Percentiles rank a stretch among this genome's conserved stretches.
phyloP scores from a whole-genome alignment of 2,888 invertebrate species.

The Caenorhabditis panamensis region DNA sequence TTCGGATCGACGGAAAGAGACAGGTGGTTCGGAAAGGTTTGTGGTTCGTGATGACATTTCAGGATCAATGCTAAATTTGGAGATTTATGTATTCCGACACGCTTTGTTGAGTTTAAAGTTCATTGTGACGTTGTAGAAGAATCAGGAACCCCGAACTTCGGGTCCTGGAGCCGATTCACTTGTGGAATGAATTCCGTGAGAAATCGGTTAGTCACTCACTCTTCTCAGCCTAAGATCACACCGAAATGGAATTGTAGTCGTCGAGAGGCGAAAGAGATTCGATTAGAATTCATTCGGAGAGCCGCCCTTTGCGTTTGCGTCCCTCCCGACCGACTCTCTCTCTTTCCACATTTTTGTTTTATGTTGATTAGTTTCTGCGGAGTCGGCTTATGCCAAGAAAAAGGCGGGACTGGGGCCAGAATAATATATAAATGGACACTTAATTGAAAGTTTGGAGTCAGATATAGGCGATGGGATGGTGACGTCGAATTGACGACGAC shows the following conservation, averaged over 20 bases:
- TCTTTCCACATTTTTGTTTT: slow-evolving; percentile 24
- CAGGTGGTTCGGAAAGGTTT: background rate
- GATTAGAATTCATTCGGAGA: slow-evolving; percentile 10
- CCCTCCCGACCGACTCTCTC: no score
- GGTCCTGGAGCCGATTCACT: no score
- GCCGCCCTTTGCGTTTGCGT: background rate
- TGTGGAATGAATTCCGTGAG: slow-evolving; percentile 8
- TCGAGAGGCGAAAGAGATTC: slow-evolving; percentile 5
- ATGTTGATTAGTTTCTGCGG: slow-evolving; percentile 39
- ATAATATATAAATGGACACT: background rate
- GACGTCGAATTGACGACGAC: slow-evolving; percentile 15
- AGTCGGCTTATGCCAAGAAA: background rate
- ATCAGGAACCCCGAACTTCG: no score
- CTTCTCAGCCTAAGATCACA: background rate
- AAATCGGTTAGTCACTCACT: background rate
- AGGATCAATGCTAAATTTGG: background rate
- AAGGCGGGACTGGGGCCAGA: background rate
- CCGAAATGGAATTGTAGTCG: slow-evolving; percentile 2
- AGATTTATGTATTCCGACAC: background rate
- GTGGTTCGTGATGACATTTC: slow-evolving; percentile 5
- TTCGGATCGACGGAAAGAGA: background rate
- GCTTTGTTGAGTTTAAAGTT: no score
- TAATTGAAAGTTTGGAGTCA: slow-evolving; percentile 29
- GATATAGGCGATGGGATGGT: slow-evolving; percentile 3
- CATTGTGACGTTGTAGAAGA: no score